Conservation (phyloP, 2,888 invertebrate species). For the Ceraclea dissimilis region DNA sequence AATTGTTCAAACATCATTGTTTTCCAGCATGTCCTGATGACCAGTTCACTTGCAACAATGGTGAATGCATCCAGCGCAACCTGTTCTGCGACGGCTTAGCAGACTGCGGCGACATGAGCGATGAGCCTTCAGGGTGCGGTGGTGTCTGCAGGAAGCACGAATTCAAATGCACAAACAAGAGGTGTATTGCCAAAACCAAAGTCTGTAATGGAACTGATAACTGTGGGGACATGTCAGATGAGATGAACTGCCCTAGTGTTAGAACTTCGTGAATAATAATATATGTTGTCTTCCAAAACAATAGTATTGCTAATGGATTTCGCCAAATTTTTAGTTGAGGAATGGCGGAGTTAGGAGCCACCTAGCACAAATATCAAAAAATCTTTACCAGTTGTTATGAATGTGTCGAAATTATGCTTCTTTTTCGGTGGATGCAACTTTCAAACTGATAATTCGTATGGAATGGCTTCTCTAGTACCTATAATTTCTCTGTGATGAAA, state of each 20-base stretch:
- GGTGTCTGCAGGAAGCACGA: conserved; percentile 50
- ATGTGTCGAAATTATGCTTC: no score
- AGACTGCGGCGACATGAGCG: conserved; percentile 61
- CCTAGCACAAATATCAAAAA: no score
- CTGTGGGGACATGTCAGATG: conserved; percentile 62
- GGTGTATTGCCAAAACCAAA: conserved; percentile 53
- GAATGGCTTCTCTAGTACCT: no score
- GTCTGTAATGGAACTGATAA: conserved; percentile 61
- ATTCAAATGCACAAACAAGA: conserved; percentile 48
- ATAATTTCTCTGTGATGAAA: no score
- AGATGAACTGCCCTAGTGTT: conserved; percentile 40
- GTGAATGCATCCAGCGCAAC: conserved; percentile 54
- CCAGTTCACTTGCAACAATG: conserved; percentile 54
- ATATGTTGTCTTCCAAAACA: conserved; percentile 22
- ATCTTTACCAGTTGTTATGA: no score
- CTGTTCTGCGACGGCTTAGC: conserved; percentile 62
- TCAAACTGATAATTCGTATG: no score
- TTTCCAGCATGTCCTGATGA: conserved; percentile 40
- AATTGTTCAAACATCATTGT: no score
- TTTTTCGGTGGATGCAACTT: no score
- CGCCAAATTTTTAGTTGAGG: no score
- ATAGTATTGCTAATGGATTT: no score
- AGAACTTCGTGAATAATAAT: conserved; percentile 16
- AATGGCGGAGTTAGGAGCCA: no score
- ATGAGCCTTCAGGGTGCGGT: conserved; percentile 55